Evolutionary conservation across 2,797 vertebrate genomes (phyloP), one percentile per base, ranked within the genome.

Genomic region (Coccyzus lansbergi): DNA sequence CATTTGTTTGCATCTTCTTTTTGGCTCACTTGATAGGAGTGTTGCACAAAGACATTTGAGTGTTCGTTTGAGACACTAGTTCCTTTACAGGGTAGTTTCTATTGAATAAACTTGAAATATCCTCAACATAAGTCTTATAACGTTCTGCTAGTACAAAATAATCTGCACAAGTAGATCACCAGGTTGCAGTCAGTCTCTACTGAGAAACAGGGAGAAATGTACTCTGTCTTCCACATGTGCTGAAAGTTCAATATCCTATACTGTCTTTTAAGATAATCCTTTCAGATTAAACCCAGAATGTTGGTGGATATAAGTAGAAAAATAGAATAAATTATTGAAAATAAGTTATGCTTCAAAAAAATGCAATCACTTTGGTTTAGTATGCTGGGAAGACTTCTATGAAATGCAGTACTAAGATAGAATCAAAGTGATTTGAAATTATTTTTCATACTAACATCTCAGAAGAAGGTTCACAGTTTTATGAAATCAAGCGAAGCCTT

Each of bases 1-100:
- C 14, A 49, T 77, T 92, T 72, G n/a, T 82, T 95, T 83, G 63
- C 36, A 26, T 21, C 42, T 34, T 72, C 65, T 81, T 93, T 93
- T 94, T 82, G 28, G 17, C 68, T 94, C 42, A 28, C 36, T 62
- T 95, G n/a, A 3, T 95, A 53, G 51, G 46, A 70, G 9, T 36
- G 42, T 91, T 24, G 51, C n/a, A 33, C 16, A 64, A n/a, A 72
- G 49, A 60, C 9, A 36, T 4, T 16, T 2, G 12, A 86, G 22
- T 49, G 56, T 88, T 74, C 77, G 36, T 83, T 77, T 70, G 49
- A 86, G 68, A 72, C 26, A 20, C 25, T 60, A 46, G 10, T 44
- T 95, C 24, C 31, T 83, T 88, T 82, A 59, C 38, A 64, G 42
- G 16, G 38, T 62, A 48, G 20, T 67, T 91, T 79, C 53, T 93